A percentile compares a stretch with the other conserved stretches of the same genome.
Evolutionary conservation across 2,113 vertebrate genomes (phyloP).

Genomic region (Ammodramus savannarum): DNA sequence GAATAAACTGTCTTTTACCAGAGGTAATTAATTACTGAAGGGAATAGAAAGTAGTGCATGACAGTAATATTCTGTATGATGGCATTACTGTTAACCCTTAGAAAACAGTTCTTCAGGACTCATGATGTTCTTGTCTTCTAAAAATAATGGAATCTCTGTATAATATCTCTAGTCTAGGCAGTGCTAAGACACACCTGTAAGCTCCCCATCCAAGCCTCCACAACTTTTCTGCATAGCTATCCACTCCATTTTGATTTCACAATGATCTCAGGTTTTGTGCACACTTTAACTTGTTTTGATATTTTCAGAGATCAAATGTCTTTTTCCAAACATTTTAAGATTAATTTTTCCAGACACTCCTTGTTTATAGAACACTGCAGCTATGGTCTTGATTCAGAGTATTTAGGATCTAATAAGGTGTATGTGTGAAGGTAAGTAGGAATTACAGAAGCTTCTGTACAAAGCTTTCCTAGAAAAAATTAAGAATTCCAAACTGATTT

Average conservation of each 20-base stretch:
- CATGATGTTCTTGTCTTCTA: background rate
- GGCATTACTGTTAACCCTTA: background rate
- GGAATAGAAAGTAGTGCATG: background rate
- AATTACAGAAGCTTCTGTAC: background rate
- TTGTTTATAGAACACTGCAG: background rate
- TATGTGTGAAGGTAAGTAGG: background rate
- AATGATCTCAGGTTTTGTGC: background rate
- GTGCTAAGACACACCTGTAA: rapidly evolving
- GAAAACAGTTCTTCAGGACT: background rate
- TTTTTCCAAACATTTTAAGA: background rate
- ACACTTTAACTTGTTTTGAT: background rate
- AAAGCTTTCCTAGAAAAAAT: background rate
- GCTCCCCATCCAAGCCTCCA: background rate
- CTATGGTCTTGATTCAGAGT: background rate
- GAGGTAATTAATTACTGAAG: background rate
- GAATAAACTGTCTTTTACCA: background rate
- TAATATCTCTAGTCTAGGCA: background rate
- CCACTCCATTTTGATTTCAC: background rate
- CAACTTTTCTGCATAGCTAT: background rate
- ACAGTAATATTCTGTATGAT: background rate
- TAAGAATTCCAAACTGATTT: background rate
- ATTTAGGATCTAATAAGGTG: background rate
- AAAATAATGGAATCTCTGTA: background rate
- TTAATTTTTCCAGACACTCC: background rate
- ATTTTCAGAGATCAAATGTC: background rate